These are phyloP conservation scores for Rhinoderma darwinii DNA, from an alignment of 2,113 vertebrate species.

Conservation along the genomic window DNA sequence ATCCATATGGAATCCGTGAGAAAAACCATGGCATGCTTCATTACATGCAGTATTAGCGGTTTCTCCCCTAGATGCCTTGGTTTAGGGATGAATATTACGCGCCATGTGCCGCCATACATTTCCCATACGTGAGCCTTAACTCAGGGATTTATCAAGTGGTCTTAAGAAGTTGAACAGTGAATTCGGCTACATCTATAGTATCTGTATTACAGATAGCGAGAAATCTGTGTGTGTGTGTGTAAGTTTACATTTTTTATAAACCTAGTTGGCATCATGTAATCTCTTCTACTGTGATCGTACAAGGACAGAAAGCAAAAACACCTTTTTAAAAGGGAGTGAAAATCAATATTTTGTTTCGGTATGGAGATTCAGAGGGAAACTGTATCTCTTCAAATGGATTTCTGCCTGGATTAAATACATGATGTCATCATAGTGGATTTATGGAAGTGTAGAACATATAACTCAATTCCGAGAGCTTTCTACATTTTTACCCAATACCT, in stretches of 20 bases:
- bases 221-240: too few species aligned
- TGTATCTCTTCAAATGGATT: slow-evolving; percentile 31
- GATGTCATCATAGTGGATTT: slow-evolving; percentile 38
- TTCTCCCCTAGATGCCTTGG: too few species aligned
- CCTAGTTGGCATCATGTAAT: neutral
- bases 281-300: neutral
- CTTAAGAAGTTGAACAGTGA: neutral
- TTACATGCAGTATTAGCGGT: too few species aligned
- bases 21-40: too few species aligned
- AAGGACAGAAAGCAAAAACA: slow-evolving; percentile 14
- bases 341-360: slow-evolving; percentile 40
- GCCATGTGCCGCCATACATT: too few species aligned
- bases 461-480: slow-evolving; percentile 40
- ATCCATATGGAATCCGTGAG: too few species aligned
- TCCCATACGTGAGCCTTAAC: too few species aligned
- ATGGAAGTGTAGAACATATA: neutral
- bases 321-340: slow-evolving; percentile 6
- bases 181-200: neutral
- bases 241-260: neutral
- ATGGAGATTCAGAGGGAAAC: slow-evolving; percentile 32
- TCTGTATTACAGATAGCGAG: too few species aligned
- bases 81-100: too few species aligned
- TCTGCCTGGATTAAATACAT: slow-evolving; percentile 39
- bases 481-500: slow-evolving; percentile 9
- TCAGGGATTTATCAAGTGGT: neutral